Percentiles rank a stretch among this genome's conserved stretches.
phyloP scores from a whole-genome alignment of 2,888 invertebrate species.

The Orthosia cruda region DNA sequence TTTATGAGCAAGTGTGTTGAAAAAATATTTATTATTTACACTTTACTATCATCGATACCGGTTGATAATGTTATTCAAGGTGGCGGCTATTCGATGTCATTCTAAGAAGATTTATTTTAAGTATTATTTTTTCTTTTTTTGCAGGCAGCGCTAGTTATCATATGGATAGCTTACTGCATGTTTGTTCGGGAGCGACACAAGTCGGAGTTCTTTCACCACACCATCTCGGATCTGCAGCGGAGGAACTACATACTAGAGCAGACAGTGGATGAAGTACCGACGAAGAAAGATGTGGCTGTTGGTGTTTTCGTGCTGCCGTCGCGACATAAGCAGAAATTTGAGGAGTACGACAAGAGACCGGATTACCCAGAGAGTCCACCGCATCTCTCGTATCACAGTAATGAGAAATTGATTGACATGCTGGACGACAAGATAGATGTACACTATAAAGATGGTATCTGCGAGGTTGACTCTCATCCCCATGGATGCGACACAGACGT shows the following conservation, averaged over 20 bases:
- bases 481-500: constrained; percentile 81
- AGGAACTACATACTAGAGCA: constrained; percentile 77
- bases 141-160: constrained; percentile 83
- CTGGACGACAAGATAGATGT: constrained; percentile 76
- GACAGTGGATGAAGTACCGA: constrained; percentile 70
- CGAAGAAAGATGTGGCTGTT: constrained; percentile 77
- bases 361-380: constrained; percentile 87
- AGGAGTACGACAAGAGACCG: constrained; percentile 82
- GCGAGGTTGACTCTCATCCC: constrained; percentile 79
- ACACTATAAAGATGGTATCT: constrained; percentile 81
- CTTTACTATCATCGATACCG: not conserved
- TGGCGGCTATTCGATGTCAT: constrained; percentile 19
- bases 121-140: constrained; percentile 47
- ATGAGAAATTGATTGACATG: constrained; percentile 82
- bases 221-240: constrained; percentile 81
- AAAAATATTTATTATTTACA: not conserved
- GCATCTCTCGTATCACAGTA: constrained; percentile 76
- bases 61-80: constrained; percentile 20
- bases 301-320: constrained; percentile 86
- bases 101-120: constrained; percentile 1
- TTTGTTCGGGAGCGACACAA: constrained; percentile 86
- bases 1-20: too few relatives aligned
- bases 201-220: constrained; percentile 81
- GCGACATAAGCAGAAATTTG: constrained; percentile 79
- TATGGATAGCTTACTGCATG: constrained; percentile 88